phyloP scores from a whole-genome alignment of 2,113 vertebrate species.

The Ammodytes marinus region DNA sequence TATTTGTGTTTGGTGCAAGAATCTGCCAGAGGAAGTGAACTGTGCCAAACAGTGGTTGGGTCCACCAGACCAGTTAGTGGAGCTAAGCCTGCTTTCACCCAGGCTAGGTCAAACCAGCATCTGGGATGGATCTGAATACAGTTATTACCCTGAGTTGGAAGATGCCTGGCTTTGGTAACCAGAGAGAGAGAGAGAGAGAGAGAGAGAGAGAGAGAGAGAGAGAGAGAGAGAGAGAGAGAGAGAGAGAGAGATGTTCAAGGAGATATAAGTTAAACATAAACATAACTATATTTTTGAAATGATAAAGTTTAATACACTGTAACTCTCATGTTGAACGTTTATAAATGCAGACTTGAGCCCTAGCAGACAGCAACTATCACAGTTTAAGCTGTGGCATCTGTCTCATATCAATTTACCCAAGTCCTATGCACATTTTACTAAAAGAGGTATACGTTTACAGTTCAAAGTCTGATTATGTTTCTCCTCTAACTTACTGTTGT shows the following conservation, averaged over 20 bases:
- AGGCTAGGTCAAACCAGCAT: background rate
- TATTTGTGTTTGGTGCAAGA: background rate
- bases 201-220: background rate
- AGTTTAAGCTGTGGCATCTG: background rate
- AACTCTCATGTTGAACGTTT: background rate
- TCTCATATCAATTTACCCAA: background rate
- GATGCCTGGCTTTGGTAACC: background rate
- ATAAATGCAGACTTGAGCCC: background rate
- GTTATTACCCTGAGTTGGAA: background rate
- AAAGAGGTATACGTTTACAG: background rate
- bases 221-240: background rate
- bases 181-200: background rate
- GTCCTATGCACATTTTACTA: background rate
- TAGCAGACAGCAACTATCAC: background rate
- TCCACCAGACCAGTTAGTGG: no score
- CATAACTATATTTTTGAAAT: background rate
- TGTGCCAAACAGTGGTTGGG: no score
- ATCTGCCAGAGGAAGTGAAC: no score
- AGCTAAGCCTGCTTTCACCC: no score
- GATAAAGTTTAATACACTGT: background rate
- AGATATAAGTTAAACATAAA: background rate
- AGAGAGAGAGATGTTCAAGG: background rate
- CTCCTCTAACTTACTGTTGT: constrained; percentile 92
- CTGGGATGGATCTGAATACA: background rate
- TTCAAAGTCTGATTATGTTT: background rate